Evolutionary conservation across 2,888 invertebrate species (phyloP).

Genomic region (Amblyteles armatorius): DNA sequence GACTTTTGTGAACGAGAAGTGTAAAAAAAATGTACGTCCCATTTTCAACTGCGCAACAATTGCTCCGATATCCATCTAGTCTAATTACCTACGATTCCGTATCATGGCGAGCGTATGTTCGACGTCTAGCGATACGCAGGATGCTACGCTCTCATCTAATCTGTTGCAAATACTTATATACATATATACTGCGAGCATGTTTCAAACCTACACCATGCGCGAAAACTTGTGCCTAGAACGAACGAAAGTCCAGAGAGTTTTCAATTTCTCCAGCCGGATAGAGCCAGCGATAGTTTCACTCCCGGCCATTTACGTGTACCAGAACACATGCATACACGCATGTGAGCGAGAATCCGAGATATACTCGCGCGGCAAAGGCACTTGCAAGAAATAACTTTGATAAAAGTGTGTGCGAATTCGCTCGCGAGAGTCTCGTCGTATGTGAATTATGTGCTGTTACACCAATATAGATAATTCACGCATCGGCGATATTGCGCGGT

Average conservation of each 20-base stretch:
- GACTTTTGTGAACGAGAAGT: no score
- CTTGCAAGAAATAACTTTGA: not conserved
- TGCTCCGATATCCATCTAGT: not conserved
- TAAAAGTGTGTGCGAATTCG: not conserved
- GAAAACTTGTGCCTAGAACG: conserved; percentile 58
- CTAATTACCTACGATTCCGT: not conserved
- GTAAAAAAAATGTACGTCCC: no score
- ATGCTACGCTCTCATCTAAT: not conserved
- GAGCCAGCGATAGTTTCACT: conserved; percentile 74
- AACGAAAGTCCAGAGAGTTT: conserved; percentile 77
- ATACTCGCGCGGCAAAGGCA: not conserved
- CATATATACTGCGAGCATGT: not conserved
- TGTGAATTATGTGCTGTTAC: not conserved
- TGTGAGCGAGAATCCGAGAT: not conserved
- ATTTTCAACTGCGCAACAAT: not conserved
- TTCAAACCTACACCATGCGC: not conserved
- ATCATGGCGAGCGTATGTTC: not conserved
- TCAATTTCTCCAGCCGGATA: conserved; percentile 76
- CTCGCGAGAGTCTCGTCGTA: not conserved
- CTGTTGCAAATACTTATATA: not conserved
- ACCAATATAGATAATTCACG: conserved; percentile 3
- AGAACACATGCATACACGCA: conserved; percentile 22
- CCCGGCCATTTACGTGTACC: conserved; percentile 73
- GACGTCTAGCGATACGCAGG: not conserved
- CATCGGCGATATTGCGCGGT: not conserved